These are phyloP conservation scores for Conopomorpha cramerella DNA, from an alignment of 1,140 invertebrate species.

Conservation along the genomic window DNA sequence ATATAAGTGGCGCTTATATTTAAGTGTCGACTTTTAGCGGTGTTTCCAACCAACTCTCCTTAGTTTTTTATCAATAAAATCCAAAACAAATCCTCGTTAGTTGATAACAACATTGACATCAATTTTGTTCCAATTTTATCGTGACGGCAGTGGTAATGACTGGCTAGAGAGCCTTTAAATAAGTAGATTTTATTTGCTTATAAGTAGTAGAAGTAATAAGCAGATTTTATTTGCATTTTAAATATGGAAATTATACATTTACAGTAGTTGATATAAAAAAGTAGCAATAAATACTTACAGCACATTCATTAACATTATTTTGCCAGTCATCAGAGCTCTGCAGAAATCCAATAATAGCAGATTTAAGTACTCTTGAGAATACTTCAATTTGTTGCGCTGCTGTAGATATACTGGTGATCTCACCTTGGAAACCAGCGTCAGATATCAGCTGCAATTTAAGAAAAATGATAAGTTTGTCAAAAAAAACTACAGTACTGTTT, in stretches of 20 bases:
- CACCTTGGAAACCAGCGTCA: slow-evolving; percentile 98
- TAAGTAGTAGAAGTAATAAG: too few species aligned
- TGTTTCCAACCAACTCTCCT: too few species aligned
- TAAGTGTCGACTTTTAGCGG: too few species aligned
- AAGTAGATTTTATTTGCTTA: too few species aligned
- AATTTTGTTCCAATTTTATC: too few species aligned
- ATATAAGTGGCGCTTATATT: too few species aligned
- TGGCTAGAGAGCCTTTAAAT: too few species aligned
- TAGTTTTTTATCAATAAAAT: too few species aligned
- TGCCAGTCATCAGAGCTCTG: slow-evolving; percentile 88
- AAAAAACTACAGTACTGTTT: slow-evolving; percentile 1
- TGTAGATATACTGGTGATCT: slow-evolving; percentile 99
- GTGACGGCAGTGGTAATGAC: too few species aligned
- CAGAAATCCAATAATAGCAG: slow-evolving; percentile 86
- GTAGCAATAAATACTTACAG: slow-evolving; percentile 64
- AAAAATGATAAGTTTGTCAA: too few species aligned
- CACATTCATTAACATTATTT: slow-evolving; percentile 91
- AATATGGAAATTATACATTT: slow-evolving; percentile 1
- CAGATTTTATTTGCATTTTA: slow-evolving; percentile 3
- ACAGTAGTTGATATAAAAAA: slow-evolving; percentile 6
- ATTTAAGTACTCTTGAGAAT: slow-evolving; percentile 95
- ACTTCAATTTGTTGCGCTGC: slow-evolving; percentile 99
- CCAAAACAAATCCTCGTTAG: too few species aligned
- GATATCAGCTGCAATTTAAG: slow-evolving; percentile 79
- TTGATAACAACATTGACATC: too few species aligned